Evolutionary conservation across 2,797 vertebrate genomes (phyloP), one percentile per base, ranked within the genome.

Genomic region (Sebastolobus alascanus): DNA sequence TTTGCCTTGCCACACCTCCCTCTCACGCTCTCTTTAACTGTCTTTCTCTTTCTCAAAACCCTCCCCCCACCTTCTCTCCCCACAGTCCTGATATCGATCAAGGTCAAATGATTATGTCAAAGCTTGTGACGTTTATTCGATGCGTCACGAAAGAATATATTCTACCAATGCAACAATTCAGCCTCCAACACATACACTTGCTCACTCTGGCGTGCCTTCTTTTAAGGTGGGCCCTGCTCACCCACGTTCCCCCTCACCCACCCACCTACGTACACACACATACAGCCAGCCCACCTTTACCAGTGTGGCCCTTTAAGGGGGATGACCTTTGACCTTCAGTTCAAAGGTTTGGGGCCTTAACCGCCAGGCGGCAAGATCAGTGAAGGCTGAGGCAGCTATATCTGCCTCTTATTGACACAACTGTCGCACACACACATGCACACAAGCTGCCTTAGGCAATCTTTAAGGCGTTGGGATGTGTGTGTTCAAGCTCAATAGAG

Each of bases 281-380:
- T 50, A 43, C 50, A 70, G 9, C 22, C 54, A 54, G 35, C 69
- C 78, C 64, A 75, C 80, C 69, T 91, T 91, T 88, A 82, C 83
- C 91, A 94, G 91, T 94, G 90, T 77, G 79, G 61, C 81, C 85
- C 90, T 91, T 80, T 52, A 82, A 84, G 91, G 75, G 70, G 46
- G 52, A 22, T 64, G 68, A 84, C 73, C 90, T 93, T 83, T 93
- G 74, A 89, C 89, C 88, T 67, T 46, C 16, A 84, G 92, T 89
- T 93, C 86, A 93, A 79, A 92, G 88, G 91, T 93, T 83, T 87
- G 70, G 52, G 68, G 59, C 77, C 72, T 75, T 68, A 83, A 89
- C 85, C 67, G 79, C 75, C 82, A 76, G 83, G 79, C 84, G 81
- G 84, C 56, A 59, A 85, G 80, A 91, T 90, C 82, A 89, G 77